Percentiles rank a stretch among this genome's conserved stretches.
phyloP scores from a whole-genome alignment of 2,888 invertebrate genomes.

The Rhagophthalmus giganteus region DNA sequence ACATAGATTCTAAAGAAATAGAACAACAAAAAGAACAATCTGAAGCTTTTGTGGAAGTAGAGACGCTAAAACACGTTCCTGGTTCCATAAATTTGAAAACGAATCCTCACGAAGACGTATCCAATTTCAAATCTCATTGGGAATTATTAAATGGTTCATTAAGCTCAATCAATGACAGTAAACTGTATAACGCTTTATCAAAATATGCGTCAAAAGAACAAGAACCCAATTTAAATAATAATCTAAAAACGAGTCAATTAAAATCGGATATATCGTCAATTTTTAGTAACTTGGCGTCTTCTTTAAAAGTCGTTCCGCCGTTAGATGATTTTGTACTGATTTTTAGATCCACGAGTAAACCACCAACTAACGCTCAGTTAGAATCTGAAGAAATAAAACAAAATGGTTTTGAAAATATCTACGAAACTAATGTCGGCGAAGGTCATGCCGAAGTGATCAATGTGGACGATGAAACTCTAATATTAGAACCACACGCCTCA shows the following conservation, averaged over 20 bases:
- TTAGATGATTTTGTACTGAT: slow-evolving; percentile 12
- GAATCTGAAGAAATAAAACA: neutral
- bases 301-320: slow-evolving; percentile 53
- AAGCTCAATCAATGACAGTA: slow-evolving; percentile 56
- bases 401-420: slow-evolving; percentile 1
- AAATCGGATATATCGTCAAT: slow-evolving; percentile 66
- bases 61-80: slow-evolving; percentile 44
- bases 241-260: slow-evolving; percentile 10
- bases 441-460: slow-evolving; percentile 53
- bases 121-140: slow-evolving; percentile 58
- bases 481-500: slow-evolving; percentile 41
- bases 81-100: slow-evolving; percentile 19
- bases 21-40: slow-evolving; percentile 20
- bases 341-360: neutral
- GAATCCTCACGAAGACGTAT: slow-evolving; percentile 6
- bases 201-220: slow-evolving; percentile 65
- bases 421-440: slow-evolving; percentile 39
- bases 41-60: slow-evolving; percentile 43
- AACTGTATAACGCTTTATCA: slow-evolving; percentile 60
- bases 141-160: slow-evolving; percentile 60
- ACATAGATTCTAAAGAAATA: neutral
- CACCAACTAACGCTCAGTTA: neutral
- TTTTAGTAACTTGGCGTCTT: slow-evolving; percentile 65
- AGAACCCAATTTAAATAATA: slow-evolving; percentile 35
- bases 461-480: slow-evolving; percentile 47